Conservation (phyloP, 2,797 vertebrate genomes). For the Eulemur coronatus region DNA sequence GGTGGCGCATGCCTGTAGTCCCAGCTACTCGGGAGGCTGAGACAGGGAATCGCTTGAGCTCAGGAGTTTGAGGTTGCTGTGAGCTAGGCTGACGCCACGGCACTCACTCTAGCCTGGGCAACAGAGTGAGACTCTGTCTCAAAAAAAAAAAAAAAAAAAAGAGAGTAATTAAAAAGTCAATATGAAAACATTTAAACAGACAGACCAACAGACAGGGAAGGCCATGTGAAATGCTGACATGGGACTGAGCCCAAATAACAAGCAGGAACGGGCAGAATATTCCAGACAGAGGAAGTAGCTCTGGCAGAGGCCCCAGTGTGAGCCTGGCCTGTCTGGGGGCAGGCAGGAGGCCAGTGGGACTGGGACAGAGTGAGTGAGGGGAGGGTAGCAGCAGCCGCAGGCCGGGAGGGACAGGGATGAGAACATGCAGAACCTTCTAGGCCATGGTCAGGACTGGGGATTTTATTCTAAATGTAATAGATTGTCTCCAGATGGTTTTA, state of each 20-base stretch:
- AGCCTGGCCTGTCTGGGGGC: neutral
- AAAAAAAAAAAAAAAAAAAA: neutral
- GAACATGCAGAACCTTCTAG: neutral
- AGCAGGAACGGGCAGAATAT: neutral
- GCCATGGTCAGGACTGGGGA: neutral
- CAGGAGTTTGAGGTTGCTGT: no score
- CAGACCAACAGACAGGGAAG: neutral
- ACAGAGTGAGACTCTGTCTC: no score
- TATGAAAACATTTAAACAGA: neutral
- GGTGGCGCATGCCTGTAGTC: no score
- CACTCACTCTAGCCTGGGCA: no score
- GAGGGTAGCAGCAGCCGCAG: neutral
- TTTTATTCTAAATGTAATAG: neutral
- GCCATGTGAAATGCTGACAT: neutral
- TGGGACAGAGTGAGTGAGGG: neutral
- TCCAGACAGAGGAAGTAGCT: neutral
- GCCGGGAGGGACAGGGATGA: rapidly evolving
- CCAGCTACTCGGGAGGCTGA: no score
- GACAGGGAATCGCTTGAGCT: no score
- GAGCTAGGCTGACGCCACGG: no score
- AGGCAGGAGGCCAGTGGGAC: neutral
- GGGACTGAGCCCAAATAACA: neutral
- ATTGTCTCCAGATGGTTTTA: neutral
- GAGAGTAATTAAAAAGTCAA: neutral
- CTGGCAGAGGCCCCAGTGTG: neutral